phyloP scores from a whole-genome alignment of 2,888 invertebrate genomes.

The Drosophila silvestris region DNA sequence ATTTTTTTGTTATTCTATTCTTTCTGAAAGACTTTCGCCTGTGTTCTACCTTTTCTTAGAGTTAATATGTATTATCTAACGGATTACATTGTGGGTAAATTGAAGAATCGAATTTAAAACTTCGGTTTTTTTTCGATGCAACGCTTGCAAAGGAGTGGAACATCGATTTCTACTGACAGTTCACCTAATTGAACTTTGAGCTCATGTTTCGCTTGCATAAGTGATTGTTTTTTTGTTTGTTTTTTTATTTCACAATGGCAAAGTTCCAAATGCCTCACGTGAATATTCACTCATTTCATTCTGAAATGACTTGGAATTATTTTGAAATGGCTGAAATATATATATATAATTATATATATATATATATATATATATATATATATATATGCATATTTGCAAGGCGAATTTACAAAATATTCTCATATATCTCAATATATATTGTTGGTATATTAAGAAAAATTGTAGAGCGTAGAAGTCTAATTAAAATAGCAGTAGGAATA shows the following conservation, averaged over 20 bases:
- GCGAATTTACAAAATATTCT: slow-evolving; percentile 31
- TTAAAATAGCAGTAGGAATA: slow-evolving; percentile 20
- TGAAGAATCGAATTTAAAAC: neutral
- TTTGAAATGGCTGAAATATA: neutral
- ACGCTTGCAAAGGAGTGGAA: slow-evolving; percentile 33
- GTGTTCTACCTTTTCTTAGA: neutral
- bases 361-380: slow-evolving; percentile 8
- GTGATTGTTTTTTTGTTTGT: neutral
- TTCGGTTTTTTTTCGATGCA: slow-evolving; percentile 13
- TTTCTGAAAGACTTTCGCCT: neutral
- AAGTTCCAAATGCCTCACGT: slow-evolving; percentile 66
- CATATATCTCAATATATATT: slow-evolving; percentile 6
- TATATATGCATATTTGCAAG: slow-evolving; percentile 15
- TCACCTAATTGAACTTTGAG: slow-evolving; percentile 35
- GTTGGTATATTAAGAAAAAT: slow-evolving; percentile 12
- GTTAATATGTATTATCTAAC: slow-evolving; percentile 42
- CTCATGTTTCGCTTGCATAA: slow-evolving; percentile 29
- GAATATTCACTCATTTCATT: slow-evolving; percentile 33
- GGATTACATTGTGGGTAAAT: slow-evolving; percentile 10
- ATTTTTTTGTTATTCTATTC: neutral
- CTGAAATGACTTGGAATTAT: slow-evolving; percentile 24
- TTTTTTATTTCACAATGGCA: slow-evolving; percentile 11
- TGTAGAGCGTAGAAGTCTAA: slow-evolving; percentile 32
- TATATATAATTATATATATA: neutral
- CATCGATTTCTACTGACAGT: slow-evolving; percentile 17